These are phyloP conservation scores for Siniperca chuatsi DNA, from an alignment of 2,113 vertebrate genomes.

Conservation along the genomic window DNA sequence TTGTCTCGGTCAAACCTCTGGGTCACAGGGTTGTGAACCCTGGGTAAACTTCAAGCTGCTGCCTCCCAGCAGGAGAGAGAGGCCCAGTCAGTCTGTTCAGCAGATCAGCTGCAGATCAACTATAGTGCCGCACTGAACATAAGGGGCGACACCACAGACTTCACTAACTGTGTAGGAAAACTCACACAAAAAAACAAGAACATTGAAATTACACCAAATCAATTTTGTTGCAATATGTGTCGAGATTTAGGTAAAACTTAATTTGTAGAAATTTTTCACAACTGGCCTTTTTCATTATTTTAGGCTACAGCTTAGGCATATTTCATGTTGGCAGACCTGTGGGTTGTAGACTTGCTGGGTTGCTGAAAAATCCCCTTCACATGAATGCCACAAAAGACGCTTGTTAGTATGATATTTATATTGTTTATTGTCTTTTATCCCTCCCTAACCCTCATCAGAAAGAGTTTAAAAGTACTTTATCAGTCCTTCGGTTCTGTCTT, in stretches of 20 bases:
- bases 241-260: not conserved
- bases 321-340: not conserved
- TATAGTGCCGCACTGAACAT: not conserved
- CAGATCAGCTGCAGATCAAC: constrained; percentile 27
- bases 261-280: not conserved
- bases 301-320: not conserved
- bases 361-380: not conserved
- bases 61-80: constrained; percentile 58
- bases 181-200: not conserved
- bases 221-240: not conserved
- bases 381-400: not conserved
- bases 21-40: constrained; percentile 72
- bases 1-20: constrained; percentile 59
- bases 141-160: not conserved
- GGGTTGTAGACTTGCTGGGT: not conserved
- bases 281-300: not conserved
- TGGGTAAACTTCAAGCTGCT: constrained; percentile 71
- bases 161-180: not conserved
- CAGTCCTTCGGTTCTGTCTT: constrained; percentile 17
- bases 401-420: not conserved
- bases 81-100: constrained; percentile 28
- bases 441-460: not conserved
- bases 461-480: constrained; percentile 21
- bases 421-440: not conserved
- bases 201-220: not conserved